Conservation (phyloP, 2,797 vertebrate genomes). For the Cetoscarus ocellatus region DNA sequence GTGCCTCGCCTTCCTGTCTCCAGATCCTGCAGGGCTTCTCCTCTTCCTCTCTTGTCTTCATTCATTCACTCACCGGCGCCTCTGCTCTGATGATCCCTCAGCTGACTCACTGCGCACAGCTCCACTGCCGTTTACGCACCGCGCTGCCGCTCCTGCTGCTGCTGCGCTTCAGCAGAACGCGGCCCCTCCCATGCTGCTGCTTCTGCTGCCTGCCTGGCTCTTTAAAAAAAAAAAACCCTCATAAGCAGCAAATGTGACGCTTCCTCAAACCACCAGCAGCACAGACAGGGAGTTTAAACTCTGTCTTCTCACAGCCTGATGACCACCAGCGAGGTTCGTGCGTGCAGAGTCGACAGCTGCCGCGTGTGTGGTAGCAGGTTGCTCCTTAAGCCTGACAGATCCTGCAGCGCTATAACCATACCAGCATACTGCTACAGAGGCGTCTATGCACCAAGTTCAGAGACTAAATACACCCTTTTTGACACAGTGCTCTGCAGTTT, state of each 20-base stretch:
- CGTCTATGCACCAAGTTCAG: conserved; percentile 24
- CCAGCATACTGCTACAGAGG: conserved; percentile 50
- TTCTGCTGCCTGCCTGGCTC: conserved; percentile 57
- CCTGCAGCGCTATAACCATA: conserved; percentile 19
- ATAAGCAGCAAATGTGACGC: conserved; percentile 54
- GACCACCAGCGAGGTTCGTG: conserved; percentile 38
- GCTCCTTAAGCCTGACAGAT: conserved; percentile 36
- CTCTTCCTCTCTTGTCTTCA: not conserved
- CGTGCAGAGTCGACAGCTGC: conserved; percentile 44
- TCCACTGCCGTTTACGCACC: conserved; percentile 38
- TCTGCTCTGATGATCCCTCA: conserved; percentile 37
- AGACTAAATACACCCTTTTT: not conserved
- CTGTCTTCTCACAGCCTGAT: conserved; percentile 34
- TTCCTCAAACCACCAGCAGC: conserved; percentile 32
- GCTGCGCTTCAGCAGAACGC: conserved; percentile 47
- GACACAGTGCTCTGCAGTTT: not conserved
- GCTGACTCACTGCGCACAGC: conserved; percentile 73
- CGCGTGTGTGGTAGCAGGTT: conserved; percentile 46
- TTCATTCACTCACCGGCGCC: conserved; percentile 38
- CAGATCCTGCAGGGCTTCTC: conserved; percentile 25
- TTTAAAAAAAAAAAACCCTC: conserved; percentile 50
- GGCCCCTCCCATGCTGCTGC: conserved; percentile 76
- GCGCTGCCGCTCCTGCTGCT: conserved; percentile 28
- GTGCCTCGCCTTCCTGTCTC: conserved; percentile 15
- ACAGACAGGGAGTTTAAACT: conserved; percentile 30